Conservation (phyloP, 2,888 invertebrate genomes). For the Eutolmus rufibarbis region DNA sequence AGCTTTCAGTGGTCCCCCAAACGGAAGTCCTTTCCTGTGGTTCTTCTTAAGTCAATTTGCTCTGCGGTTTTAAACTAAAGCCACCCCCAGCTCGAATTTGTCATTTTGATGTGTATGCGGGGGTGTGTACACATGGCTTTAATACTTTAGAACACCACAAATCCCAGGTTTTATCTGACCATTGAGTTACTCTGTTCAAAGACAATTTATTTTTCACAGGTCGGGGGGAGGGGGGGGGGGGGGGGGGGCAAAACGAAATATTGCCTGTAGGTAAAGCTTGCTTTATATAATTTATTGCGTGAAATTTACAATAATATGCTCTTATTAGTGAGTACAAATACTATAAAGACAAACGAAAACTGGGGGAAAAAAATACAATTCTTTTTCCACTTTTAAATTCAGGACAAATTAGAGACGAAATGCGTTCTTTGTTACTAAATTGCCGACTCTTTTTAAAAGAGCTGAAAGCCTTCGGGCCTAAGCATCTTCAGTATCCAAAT, state of each 20-base stretch:
- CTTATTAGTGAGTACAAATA: background rate
- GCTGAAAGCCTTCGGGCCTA: background rate
- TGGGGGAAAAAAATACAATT: background rate
- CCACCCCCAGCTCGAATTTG: background rate
- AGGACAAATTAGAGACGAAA: background rate
- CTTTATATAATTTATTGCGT: background rate
- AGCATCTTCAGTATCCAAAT: background rate
- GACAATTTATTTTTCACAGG: background rate
- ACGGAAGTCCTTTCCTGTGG: background rate
- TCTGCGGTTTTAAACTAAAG: background rate
- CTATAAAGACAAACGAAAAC: background rate
- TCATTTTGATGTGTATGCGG: background rate
- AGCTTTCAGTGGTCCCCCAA: background rate
- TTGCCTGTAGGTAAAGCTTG: background rate
- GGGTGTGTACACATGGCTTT: background rate
- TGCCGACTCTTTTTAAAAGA: background rate
- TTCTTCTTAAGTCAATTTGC: background rate
- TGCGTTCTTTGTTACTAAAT: background rate
- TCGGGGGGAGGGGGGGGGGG: background rate
- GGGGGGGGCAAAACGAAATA: background rate
- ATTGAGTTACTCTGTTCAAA: background rate
- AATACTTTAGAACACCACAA: background rate
- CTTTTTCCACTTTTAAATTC: background rate
- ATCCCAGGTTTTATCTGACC: background rate
- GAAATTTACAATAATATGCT: background rate